These are phyloP conservation scores for Nycticryphes semicollaris DNA, from an alignment of 2,113 vertebrate species.

Conservation along the genomic window DNA sequence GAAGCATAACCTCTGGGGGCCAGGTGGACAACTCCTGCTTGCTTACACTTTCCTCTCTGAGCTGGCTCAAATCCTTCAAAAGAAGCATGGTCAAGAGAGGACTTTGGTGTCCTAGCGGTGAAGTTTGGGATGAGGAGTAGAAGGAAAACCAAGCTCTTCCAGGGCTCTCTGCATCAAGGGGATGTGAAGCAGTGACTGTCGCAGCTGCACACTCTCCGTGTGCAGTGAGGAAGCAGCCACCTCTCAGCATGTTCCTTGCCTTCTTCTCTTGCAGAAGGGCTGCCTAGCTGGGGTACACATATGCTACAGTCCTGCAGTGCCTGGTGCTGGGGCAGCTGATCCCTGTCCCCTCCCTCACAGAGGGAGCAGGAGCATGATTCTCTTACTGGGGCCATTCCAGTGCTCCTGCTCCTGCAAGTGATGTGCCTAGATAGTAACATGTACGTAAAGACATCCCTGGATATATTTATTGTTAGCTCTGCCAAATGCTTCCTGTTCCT, in stretches of 20 bases:
- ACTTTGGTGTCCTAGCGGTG: neutral
- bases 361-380: neutral
- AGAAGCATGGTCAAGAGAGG: neutral
- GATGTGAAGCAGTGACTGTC: neutral
- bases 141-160: neutral
- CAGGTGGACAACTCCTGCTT: neutral
- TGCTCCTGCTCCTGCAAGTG: neutral
- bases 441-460: neutral
- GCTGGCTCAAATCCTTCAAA: neutral
- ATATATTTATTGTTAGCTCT: neutral
- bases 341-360: neutral
- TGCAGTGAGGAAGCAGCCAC: neutral
- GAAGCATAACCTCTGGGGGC: neutral
- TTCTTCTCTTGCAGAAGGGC: neutral
- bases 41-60: neutral
- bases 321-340: neutral
- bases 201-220: neutral
- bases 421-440: neutral
- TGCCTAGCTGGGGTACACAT: neutral
- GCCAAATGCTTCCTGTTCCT: neutral
- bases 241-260: neutral
- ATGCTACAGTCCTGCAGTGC: neutral
- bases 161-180: neutral
- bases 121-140: neutral
- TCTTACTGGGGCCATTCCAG: neutral